Percentiles rank a stretch among this genome's conserved stretches.
These are phyloP conservation scores for Craterocephalus amniculus DNA, from an alignment of 2,797 vertebrate species.

Conservation along the genomic window DNA sequence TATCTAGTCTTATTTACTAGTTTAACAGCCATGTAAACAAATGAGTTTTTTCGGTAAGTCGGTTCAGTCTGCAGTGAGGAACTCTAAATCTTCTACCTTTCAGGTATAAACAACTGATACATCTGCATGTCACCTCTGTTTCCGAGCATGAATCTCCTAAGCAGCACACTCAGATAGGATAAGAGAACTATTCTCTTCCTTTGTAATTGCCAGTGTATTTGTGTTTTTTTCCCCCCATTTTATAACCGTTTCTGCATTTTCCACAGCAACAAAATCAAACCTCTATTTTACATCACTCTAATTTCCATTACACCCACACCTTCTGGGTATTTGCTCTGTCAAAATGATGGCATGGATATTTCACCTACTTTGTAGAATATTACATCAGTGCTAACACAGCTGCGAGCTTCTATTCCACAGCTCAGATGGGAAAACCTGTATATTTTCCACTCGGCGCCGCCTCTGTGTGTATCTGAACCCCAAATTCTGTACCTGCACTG, in stretches of 20 bases:
- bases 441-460: slow-evolving; percentile 27
- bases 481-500: slow-evolving; percentile 75
- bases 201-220: background rate
- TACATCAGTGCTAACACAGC: slow-evolving; percentile 1
- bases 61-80: too few species aligned
- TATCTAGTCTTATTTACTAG: too few species aligned
- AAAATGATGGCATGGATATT: background rate
- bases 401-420: slow-evolving; percentile 7
- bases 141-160: slow-evolving; percentile 51
- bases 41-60: too few species aligned
- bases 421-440: slow-evolving; percentile 12
- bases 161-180: slow-evolving; percentile 35
- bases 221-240: background rate
- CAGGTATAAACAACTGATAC: slow-evolving; percentile 3
- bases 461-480: slow-evolving; percentile 74
- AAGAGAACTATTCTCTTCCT: background rate
- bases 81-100: too few species aligned
- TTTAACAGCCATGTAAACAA: too few species aligned
- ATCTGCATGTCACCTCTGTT: slow-evolving; percentile 60
- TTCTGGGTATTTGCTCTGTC: background rate
- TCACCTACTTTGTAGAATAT: slow-evolving; percentile 4
- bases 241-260: slow-evolving; percentile 3
- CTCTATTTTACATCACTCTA: background rate
- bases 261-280: slow-evolving; percentile 2
- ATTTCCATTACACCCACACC: background rate